Conservation (phyloP, 2,113 vertebrate species). For the Pelecanoides urinatrix region DNA sequence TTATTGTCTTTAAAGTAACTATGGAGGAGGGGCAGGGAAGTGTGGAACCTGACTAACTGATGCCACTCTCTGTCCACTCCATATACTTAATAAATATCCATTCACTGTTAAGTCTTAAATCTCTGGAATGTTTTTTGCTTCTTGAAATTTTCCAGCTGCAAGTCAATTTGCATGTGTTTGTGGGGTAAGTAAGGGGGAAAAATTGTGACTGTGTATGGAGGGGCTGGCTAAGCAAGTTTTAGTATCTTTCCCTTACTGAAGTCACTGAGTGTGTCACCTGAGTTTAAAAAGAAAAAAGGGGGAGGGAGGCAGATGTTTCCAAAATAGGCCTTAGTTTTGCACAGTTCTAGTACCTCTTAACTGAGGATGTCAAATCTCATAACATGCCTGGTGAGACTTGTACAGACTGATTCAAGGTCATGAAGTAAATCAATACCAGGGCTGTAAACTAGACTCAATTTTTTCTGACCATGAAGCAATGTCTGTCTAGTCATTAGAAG, state of each 20-base stretch:
- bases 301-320: fast-evolving
- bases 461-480: not conserved
- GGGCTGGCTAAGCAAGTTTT: not conserved
- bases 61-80: not conserved
- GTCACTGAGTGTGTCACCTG: not conserved
- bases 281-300: not conserved
- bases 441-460: not conserved
- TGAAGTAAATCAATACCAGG: not conserved
- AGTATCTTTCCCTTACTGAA: not conserved
- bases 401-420: not conserved
- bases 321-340: not conserved
- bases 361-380: not conserved
- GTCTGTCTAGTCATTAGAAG: not conserved
- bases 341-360: not conserved
- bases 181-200: not conserved
- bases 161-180: not conserved
- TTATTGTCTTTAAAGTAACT: conserved; percentile 65
- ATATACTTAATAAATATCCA: not conserved
- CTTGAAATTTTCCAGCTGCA: not conserved
- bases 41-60: not conserved
- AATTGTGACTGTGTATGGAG: not conserved
- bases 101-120: not conserved
- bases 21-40: not conserved
- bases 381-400: not conserved
- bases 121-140: not conserved